Base-by-base conservation (phyloP, 2,113 vertebrate genomes). In the Mesitornis unicolor region DNA sequence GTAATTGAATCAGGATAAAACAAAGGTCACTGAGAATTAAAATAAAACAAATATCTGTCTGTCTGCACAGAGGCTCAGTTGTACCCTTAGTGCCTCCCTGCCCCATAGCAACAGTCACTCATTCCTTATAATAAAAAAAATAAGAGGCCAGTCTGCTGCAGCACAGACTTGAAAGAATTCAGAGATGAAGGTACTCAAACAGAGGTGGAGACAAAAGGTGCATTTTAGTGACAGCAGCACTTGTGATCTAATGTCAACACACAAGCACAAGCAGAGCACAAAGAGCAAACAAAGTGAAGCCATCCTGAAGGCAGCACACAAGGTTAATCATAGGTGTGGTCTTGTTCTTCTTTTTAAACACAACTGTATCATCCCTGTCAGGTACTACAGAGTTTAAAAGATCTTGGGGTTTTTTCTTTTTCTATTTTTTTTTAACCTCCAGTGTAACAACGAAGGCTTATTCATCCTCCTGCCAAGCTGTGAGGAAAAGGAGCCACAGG, bases 11-110 rank as follows among this genome's bases (percentile, higher is more conserved):
- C 38, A 56, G 13, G 54, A 63, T 57, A 90, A 90, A 87, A 76
- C 22, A 94, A 83, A 95, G 71, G 45, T 88, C 63, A 54, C 63
- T 11, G 47, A 77, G 57, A 91, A 90, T 84, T 35, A 71, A 89
- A 96, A 50, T 20, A 54, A 95, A 95, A 78, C 51, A 87, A 93
- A 31, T 76, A 68, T 6, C 33, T 65, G 16, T 31, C 69, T 78
- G 40, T 40, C 64, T 63, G n/a, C 53, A 65, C 16, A 80, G 42
- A 53, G 54, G 40, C 45, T 90, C 19, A 65, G 43, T 24, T 80
- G 35, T 84, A 50, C n/a, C 56, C 43, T 29, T 42, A 64, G 26
- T n/a, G 54, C 6, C 28, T 11, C 31, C 8, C 18, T 7, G 18
- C 21, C 20, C 25, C 24, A 53, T 31, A 31, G 57, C 7, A 26